Conservation (phyloP, 53 echinoderm and acorn worm species). For the Paracentrotus lividus region DNA sequence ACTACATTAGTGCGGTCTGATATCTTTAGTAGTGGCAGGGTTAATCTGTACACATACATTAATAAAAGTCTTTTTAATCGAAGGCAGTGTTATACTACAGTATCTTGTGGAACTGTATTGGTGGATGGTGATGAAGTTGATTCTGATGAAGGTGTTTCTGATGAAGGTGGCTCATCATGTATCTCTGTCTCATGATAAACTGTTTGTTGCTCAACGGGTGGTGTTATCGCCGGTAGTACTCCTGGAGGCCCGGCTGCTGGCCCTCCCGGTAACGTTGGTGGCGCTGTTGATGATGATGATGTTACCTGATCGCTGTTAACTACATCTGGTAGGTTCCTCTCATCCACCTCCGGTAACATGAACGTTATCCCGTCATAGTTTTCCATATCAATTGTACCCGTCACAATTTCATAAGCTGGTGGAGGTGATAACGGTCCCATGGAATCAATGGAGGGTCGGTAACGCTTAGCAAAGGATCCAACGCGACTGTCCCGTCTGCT, state of each 20-base stretch:
- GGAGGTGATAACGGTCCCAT: conserved; percentile 84
- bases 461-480: conserved; percentile 51
- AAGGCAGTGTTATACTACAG: conserved; percentile 52
- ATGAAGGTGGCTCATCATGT: conserved; percentile 23
- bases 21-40: no score
- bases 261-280: background rate
- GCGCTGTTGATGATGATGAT: conserved; percentile 5
- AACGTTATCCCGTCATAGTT: background rate
- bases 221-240: no score
- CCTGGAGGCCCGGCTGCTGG: no score
- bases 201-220: conserved; percentile 46
- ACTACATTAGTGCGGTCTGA: no score
- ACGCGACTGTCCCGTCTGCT: background rate
- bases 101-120: conserved; percentile 6
- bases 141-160: background rate
- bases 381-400: conserved; percentile 33
- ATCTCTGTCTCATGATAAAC: conserved; percentile 35
- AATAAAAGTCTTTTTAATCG: background rate
- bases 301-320: conserved; percentile 38
- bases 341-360: conserved; percentile 53
- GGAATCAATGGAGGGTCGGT: conserved; percentile 55
- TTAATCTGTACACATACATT: no score
- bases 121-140: background rate
- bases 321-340: conserved; percentile 56
- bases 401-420: conserved; percentile 83